A percentile compares a stretch with the other conserved stretches of the same genome.
Conservation (phyloP, 2,113 vertebrate genomes). For the Pavo muticus region DNA sequence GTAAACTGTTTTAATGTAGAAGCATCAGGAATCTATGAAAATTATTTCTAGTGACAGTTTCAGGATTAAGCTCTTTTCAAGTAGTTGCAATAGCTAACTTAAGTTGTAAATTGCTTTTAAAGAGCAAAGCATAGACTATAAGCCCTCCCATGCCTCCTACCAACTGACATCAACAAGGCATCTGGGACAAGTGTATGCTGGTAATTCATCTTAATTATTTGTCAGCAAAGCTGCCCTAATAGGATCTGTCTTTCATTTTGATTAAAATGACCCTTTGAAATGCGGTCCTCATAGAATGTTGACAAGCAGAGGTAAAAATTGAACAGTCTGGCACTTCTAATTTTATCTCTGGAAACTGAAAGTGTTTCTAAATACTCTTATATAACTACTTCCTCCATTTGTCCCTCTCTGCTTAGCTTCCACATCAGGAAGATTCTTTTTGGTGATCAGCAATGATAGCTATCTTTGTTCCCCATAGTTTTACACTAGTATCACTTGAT, state of each 20-base stretch:
- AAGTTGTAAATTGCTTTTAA: constrained; percentile 75
- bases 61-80: constrained; percentile 77
- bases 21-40: constrained; percentile 63
- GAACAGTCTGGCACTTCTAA: constrained; percentile 56
- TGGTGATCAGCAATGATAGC: neutral
- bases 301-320: constrained; percentile 58
- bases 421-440: neutral
- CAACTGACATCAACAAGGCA: constrained; percentile 69
- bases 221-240: constrained; percentile 78
- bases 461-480: neutral
- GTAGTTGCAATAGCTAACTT: constrained; percentile 70
- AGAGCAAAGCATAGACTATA: constrained; percentile 60
- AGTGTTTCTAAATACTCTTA: constrained; percentile 3
- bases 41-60: constrained; percentile 73
- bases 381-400: neutral
- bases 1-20: constrained; percentile 70
- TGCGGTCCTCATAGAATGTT: constrained; percentile 58
- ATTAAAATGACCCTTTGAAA: constrained; percentile 79
- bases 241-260: constrained; percentile 77
- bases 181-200: constrained; percentile 55
- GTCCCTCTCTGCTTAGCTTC: constrained; percentile 16
- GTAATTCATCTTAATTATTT: constrained; percentile 82
- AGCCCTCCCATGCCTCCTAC: constrained; percentile 55
- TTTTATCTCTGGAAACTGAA: constrained; percentile 59
- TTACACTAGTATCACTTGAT: neutral